Evolutionary conservation across 2,113 vertebrate species (phyloP), one percentile per base, ranked within the genome.

Genomic region (Oryzias celebensis): DNA sequence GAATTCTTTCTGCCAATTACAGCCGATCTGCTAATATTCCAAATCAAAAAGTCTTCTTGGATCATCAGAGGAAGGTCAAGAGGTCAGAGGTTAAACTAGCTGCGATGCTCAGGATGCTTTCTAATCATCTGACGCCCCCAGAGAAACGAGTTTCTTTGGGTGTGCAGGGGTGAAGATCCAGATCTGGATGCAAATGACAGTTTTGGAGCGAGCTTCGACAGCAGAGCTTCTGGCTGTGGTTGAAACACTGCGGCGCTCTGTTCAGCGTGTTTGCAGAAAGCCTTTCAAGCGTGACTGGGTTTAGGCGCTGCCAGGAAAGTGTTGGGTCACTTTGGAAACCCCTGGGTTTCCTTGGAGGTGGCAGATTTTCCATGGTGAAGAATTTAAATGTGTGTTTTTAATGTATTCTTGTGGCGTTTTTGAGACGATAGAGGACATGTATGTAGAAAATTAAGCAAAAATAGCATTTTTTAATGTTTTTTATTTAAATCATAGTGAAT

Each of bases 171-270:
- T 41, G 57, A 41, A 57, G 26, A 51, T 57, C 23, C 22, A 42
- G 56, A 60, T 65, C 52, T 55, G 62, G 52, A 54, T n/a, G 41
- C 43, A 64, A 64, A 64, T 71, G 58, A 64, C 68, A 71, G 54
- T 54, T 64, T 52, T 73, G 58, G 42, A 49, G 41, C 56, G n/a
- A 16, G 46, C 62, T 62, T 57, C 4, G 47, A 57, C 15, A 44
- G 28, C 7, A n/a, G 50, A 47, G 28, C 45, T 31, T n/a, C 24
- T 4, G 67, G 3, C 22, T 63, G 61, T 16, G 61, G 51, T 12
- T 4, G 51, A 20, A 64, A 75, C 28, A 55, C 54, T 44, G 62
- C 56, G 7, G 4, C 13, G 31, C 53, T 73, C 41, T 62, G 58
- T 68, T 67, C n/a, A n/a, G n/a, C 58, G 18, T 51, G 47, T 68